Evolutionary conservation across 2,113 vertebrate species (phyloP).

Genomic region (Phyllopteryx taeniolatus): DNA sequence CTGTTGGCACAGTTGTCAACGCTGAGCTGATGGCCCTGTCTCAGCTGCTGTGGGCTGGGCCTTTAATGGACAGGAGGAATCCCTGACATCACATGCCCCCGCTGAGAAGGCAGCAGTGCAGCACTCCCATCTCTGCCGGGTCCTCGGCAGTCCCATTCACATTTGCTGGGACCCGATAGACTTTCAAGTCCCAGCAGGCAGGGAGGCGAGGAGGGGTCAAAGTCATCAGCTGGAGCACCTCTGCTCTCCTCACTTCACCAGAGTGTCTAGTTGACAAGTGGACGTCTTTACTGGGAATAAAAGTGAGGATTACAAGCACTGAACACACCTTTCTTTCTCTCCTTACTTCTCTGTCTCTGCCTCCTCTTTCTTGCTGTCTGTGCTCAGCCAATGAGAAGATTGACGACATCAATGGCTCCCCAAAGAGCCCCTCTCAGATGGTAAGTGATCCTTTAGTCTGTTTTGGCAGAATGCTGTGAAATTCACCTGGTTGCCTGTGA

Average conservation of each 20-base stretch:
- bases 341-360: constrained; percentile 38
- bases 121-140: constrained; percentile 39
- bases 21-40: constrained; percentile 59
- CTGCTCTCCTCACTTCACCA: constrained; percentile 41
- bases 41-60: constrained; percentile 88
- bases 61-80: constrained; percentile 50
- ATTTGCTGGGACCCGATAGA: constrained; percentile 62
- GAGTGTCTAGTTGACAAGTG: constrained; percentile 32
- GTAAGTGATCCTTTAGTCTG: constrained; percentile 75
- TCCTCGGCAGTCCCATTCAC: constrained; percentile 61
- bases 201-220: constrained; percentile 5
- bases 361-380: constrained; percentile 46
- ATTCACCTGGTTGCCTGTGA: constrained; percentile 22
- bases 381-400: constrained; percentile 96
- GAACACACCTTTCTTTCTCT: constrained; percentile 17
- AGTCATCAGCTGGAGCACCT: constrained; percentile 48
- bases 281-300: constrained; percentile 29
- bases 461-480: constrained; percentile 32
- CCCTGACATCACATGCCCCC: constrained; percentile 63
- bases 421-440: constrained; percentile 97
- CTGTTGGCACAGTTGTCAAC: constrained; percentile 19
- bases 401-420: constrained; percentile 95
- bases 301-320: constrained; percentile 28
- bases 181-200: constrained; percentile 49
- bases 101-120: constrained; percentile 43